phyloP scores from a whole-genome alignment of 2,888 invertebrate species.

The Troides aeacus region DNA sequence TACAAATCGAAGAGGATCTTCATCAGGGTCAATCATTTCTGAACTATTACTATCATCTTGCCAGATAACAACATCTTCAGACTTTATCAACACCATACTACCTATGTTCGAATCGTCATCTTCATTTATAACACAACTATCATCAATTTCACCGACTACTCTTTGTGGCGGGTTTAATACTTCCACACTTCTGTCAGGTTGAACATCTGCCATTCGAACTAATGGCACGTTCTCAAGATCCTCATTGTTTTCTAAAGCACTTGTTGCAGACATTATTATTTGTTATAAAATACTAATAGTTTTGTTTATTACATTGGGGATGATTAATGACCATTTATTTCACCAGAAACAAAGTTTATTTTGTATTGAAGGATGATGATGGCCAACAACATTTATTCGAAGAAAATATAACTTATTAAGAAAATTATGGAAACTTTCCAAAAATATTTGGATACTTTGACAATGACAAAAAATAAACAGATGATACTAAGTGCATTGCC shows the following conservation, averaged over 20 bases:
- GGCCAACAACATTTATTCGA: not conserved
- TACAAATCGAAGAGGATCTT: constrained; percentile 37
- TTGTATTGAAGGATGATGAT: not conserved
- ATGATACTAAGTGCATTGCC: not conserved
- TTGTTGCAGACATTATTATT: constrained; percentile 52
- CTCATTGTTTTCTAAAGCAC: constrained; percentile 54
- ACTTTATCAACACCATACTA: constrained; percentile 62
- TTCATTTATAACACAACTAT: constrained; percentile 35
- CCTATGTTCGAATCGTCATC: constrained; percentile 64
- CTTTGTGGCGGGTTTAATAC: constrained; percentile 39
- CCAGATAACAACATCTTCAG: constrained; percentile 48
- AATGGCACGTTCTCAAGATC: constrained; percentile 65
- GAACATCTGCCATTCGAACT: constrained; percentile 68
- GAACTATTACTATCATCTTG: constrained; percentile 37
- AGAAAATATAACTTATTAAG: constrained; percentile 12
- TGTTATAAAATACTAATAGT: constrained; percentile 7
- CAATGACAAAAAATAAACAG: constrained; percentile 24
- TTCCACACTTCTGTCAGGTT: constrained; percentile 53
- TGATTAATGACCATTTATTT: not conserved
- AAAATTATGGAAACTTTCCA: constrained; percentile 22
- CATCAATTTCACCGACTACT: constrained; percentile 35
- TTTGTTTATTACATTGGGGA: constrained; percentile 8
- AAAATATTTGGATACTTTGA: constrained; percentile 8
- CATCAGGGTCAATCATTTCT: constrained; percentile 55
- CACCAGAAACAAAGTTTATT: not conserved